Evolutionary conservation across 2,113 vertebrate species (phyloP).

Genomic region (Syngnathus typhle): DNA sequence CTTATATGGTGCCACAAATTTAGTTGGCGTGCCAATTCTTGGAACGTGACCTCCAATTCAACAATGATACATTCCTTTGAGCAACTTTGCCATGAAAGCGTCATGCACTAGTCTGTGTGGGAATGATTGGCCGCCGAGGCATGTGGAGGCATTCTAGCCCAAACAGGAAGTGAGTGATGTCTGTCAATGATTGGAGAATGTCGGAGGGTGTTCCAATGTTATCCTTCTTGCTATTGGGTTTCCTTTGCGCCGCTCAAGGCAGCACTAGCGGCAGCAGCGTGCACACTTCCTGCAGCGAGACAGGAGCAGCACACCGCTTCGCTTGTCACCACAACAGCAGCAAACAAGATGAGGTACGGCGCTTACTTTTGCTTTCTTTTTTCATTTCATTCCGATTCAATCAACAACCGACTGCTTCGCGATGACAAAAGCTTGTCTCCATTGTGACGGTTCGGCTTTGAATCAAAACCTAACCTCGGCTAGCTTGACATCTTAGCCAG

Average conservation of each 20-base stretch:
- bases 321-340: conserved; percentile 6
- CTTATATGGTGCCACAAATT: background rate
- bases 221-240: conserved; percentile 64
- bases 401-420: background rate
- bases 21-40: background rate
- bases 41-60: background rate
- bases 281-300: conserved; percentile 54
- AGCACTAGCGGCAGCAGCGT: conserved; percentile 25
- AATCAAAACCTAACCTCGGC: background rate
- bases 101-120: background rate
- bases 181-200: conserved; percentile 59
- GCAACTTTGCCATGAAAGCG: background rate
- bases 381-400: background rate
- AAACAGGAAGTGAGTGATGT: conserved; percentile 45
- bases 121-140: background rate
- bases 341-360: conserved; percentile 60
- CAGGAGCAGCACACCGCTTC: conserved; percentile 14
- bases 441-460: background rate
- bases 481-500: background rate
- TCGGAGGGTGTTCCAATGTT: conserved; percentile 54
- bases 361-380: background rate
- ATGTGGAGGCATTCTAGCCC: conserved; percentile 4
- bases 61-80: background rate
- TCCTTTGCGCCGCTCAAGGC: conserved; percentile 62
- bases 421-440: background rate